Base-by-base conservation (phyloP, 2,797 vertebrate genomes). In the Psittacula echo region DNA sequence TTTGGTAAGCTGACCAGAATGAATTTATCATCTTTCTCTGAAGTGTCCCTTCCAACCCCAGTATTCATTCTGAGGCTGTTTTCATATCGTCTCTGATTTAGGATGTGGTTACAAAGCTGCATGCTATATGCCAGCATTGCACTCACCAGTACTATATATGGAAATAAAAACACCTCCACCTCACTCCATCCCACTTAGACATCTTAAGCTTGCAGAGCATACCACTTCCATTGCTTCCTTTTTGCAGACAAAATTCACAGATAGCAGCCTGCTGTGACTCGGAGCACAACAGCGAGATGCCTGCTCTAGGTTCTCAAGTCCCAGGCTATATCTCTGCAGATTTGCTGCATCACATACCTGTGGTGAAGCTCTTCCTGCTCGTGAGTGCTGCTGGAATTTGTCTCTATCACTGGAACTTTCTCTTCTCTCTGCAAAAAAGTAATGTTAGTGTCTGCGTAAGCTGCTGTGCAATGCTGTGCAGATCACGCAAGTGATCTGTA, bases 1-100 rank as follows among this genome's bases (percentile, higher is more conserved):
- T 95, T 91, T 74, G 37, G 83, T 91, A 85, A 74, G 74, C 89
- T 91, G 77, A 90, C 94, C 65, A 89, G 34, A 94, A 47, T 8
- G 4, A 74, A 88, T 86, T 79, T 81, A 79, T 74, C 54, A 30
- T 85, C 30, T 85, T 93, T 84, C 78, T 90, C 50, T 61, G 20
- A 89, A 89, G 60, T 73, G 60, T 86, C 68, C 60, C 67, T 90
- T 90, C 85, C 64, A 83, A 54, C 45, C 56, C 61, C 37, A 64
- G 39, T 78, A 66, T 87, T 94, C 88, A 85, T 94, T 96, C 78
- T 93, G 95, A 94, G 80, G 45, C 83, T 95, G 51, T 90, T 90
- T 87, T 88, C 50, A 21, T 93, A 80, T 53, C 53, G 64, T 51
- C 21, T 75, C 79, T 94, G 93, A 94, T 94, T 95, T 95, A 93